Base-by-base conservation (phyloP, 2,888 invertebrate genomes). In the Eucera pruinosa region DNA sequence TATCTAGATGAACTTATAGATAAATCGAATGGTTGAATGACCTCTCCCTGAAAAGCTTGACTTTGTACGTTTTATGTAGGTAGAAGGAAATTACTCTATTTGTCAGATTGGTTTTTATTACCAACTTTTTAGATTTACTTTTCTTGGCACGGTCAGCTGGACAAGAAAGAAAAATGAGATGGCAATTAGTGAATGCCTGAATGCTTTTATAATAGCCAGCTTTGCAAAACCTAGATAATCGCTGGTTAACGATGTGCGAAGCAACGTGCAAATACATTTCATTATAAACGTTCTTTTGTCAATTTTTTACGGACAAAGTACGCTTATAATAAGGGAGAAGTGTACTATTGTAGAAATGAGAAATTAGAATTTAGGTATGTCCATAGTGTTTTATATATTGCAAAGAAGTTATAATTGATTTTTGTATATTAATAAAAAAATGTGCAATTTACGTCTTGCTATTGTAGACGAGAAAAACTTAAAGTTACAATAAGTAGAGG, bases 31-130 rank as follows among this genome's bases (percentile, higher is more conserved):
- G 20, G 55, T 55, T 39, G 55, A 39, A 39, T 23, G 9, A 39
- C 4, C 18, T 2, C n/a, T 1, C 15, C 5, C n/a, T n/a, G 27
- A 52, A 52, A 30, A 11, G 11, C 6, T 52, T 18, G n/a, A 9
- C n/a, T 27, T 15, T 2, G 11, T 27, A n/a, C 27, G 11, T 0
- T 4, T 4, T 52, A 2, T 27, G 4, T 52, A 52, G 18, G 27
- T 52, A n/a, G n/a, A n/a, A n/a, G 27, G 7, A 50, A 57, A 57
- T 39, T 39, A 39, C 23, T 39, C 39, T n/a, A 39, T 25, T 39
- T 39, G 55, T 58, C 25, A 27, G n/a, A 25, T 58, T 41, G n/a
- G 13, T 58, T 25, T 18, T 58, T 41, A 58, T 54, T 27, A 5
- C 5, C 11, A 27, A 18, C 27, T 54, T 33, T 20, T 18, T 18